Percentiles rank a stretch among this genome's conserved stretches.
phyloP scores from a whole-genome alignment of 2,797 vertebrate species.

The Pipistrellus nathusii region DNA sequence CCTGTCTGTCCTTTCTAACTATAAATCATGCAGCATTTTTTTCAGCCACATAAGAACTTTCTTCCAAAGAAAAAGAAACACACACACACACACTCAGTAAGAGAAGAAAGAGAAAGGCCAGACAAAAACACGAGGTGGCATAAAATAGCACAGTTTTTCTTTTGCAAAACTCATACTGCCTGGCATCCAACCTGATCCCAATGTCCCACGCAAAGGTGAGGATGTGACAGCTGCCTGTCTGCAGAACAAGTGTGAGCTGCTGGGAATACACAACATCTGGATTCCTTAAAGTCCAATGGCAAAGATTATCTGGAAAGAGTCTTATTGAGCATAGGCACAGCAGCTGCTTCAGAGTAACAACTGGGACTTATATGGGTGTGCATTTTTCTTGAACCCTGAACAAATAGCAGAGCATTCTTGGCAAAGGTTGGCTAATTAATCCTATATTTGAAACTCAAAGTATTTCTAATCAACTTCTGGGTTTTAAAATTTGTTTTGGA shows the following conservation, averaged over 20 bases:
- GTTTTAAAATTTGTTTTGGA: constrained; percentile 4
- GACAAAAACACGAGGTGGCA: neutral
- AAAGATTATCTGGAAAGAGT: neutral
- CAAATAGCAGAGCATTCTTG: neutral
- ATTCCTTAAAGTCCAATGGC: neutral
- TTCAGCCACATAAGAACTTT: neutral
- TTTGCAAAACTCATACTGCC: neutral
- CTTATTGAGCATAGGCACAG: neutral
- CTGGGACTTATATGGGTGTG: neutral
- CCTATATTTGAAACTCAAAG: neutral
- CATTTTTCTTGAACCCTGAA: neutral
- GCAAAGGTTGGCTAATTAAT: neutral
- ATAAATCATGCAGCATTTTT: constrained; percentile 23
- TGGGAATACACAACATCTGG: neutral
- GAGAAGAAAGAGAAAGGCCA: constrained; percentile 30
- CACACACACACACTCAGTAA: neutral
- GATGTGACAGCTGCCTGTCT: neutral
- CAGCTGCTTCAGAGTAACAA: neutral
- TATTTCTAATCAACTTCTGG: neutral
- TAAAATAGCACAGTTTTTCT: neutral
- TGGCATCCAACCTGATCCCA: neutral
- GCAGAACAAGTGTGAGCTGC: neutral
- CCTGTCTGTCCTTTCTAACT: neutral
- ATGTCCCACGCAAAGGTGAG: neutral
- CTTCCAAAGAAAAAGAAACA: constrained; percentile 6